Base-by-base conservation (phyloP, 1,140 invertebrate species). In the Trigoniulus corallinus region DNA sequence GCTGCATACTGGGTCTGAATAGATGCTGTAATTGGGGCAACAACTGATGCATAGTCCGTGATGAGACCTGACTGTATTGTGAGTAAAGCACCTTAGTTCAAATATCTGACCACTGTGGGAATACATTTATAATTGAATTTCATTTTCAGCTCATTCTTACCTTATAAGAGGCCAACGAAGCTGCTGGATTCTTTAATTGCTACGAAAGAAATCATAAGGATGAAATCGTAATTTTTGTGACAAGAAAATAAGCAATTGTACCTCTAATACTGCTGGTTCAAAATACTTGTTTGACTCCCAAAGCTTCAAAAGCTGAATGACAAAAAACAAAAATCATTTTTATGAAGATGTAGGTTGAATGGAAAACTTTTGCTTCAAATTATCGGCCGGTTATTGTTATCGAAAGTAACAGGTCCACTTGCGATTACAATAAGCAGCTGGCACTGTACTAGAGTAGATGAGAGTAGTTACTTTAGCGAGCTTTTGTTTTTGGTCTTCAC, bases 201-300 rank as follows among this genome's bases (percentile, higher is more conserved):
- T 70, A 58, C 23, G 62, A 23, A 41, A 41, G 4, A 25, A 15
- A 46, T 44, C n/a, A n/a, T n/a, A n/a, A n/a, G n/a, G n/a, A n/a
- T n/a, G n/a, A n/a, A n/a, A n/a, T n/a, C n/a, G n/a, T n/a, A n/a
- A n/a, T n/a, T n/a, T n/a, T n/a, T n/a, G n/a, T n/a, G n/a, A n/a
- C n/a, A n/a, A n/a, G 22, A 15, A 24, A 15, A 21, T 39, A 54
- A 48, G n/a, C n/a, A 27, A 21, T 56, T 61, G 61, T 60, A 69
- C 68, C 59, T 88, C 84, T 54, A 95, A 80, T 50, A 88, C 84
- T 1, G 77, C 74, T 40, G 78, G 71, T 60, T 82, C 80, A 64
- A 96, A 89, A 67, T 95, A 95, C 70, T 93, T 92, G 53, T 96
- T 95, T 49, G 87, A 88, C 65, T 95, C 89, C 93, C 93, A 98